These are phyloP conservation scores for Plumapathes pennacea DNA, from an alignment of 92 coral and sea anemone species.

Conservation along the genomic window DNA sequence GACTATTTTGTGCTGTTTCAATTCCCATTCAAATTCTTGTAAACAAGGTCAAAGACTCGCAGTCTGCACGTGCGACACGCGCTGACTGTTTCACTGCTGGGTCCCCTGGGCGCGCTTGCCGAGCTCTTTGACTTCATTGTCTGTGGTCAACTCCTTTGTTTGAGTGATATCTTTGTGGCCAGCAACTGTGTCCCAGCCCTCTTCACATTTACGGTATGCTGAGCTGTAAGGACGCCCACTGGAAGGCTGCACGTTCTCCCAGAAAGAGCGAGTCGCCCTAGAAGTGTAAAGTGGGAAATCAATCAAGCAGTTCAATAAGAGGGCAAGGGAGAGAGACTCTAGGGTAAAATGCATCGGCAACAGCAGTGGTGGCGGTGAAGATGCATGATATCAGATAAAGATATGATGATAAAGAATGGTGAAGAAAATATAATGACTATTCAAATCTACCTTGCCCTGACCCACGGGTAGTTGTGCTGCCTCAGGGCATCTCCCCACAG, in stretches of 20 bases:
- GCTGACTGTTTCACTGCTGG: no score
- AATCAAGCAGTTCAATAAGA: not conserved
- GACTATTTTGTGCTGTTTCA: no score
- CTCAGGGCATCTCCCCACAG: slow-evolving; percentile 64
- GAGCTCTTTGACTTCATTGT: slow-evolving; percentile 61
- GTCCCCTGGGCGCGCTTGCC: no score
- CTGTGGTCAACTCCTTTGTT: slow-evolving; percentile 64
- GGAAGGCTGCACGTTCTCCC: slow-evolving; percentile 69
- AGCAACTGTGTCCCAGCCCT: slow-evolving; percentile 45
- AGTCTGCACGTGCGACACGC: no score
- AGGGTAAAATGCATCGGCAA: no score
- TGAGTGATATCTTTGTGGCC: slow-evolving; percentile 69
- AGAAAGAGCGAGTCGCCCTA: slow-evolving; percentile 60
- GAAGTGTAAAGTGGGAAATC: not conserved
- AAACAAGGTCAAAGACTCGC: no score
- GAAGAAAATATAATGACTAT: no score
- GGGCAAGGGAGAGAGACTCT: not conserved
- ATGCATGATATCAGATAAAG: no score
- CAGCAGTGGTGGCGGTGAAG: no score
- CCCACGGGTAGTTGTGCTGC: slow-evolving; percentile 45
- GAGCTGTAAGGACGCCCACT: slow-evolving; percentile 64
- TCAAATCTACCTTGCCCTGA: slow-evolving; percentile 35
- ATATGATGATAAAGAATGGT: no score
- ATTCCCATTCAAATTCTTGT: no score
- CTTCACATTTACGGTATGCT: slow-evolving; percentile 7